phyloP scores from a whole-genome alignment of 2,888 invertebrate genomes.

The Orthosia cruda region DNA sequence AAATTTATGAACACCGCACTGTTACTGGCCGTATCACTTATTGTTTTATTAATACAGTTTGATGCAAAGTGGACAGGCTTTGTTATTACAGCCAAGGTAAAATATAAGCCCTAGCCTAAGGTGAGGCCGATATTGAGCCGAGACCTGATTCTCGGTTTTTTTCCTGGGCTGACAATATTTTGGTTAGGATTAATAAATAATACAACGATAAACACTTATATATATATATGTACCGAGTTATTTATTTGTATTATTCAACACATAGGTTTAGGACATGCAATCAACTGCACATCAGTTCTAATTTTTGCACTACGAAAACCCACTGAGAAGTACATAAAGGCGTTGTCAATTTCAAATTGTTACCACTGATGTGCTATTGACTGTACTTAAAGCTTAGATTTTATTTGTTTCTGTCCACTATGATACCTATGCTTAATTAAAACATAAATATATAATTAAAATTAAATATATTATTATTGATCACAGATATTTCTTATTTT shows the following conservation, averaged over 20 bases:
- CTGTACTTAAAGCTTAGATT: neutral
- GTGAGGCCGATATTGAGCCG: too few species aligned
- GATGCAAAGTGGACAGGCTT: too few species aligned
- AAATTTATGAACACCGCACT: too few species aligned
- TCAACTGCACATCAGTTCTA: neutral
- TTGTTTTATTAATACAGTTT: too few species aligned
- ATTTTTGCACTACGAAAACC: neutral
- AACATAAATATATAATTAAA: neutral
- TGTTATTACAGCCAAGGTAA: too few species aligned
- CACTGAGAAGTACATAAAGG: neutral
- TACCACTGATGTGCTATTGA: neutral
- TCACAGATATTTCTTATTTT: slow-evolving; percentile 39
- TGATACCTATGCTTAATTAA: neutral
- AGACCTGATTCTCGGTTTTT: too few species aligned
- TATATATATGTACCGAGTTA: neutral
- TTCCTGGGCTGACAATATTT: neutral
- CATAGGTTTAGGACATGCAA: neutral
- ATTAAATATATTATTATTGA: slow-evolving; percentile 23
- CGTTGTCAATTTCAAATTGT: neutral
- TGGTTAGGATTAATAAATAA: slow-evolving; percentile 4
- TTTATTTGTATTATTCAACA: slow-evolving; percentile 1
- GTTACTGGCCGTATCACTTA: too few species aligned
- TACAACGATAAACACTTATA: neutral
- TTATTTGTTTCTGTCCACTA: slow-evolving; percentile 11
- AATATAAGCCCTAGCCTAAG: too few species aligned